These are phyloP conservation scores for Trichopria drosophilae DNA, from an alignment of 2,888 invertebrate genomes.

Conservation along the genomic window DNA sequence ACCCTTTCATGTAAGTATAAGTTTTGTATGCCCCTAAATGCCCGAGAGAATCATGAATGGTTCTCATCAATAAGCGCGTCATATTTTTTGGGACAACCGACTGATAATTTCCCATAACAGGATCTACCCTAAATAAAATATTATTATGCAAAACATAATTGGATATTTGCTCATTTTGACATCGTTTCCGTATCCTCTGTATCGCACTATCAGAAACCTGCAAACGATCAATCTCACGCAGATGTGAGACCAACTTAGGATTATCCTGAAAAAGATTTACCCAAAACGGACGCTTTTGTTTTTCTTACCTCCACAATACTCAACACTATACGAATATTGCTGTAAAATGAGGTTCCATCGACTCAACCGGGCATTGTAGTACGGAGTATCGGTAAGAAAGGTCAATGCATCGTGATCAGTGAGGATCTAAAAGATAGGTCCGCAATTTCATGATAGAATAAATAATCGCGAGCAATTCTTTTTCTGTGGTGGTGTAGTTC, in stretches of 20 bases:
- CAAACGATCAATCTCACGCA: too few relatives aligned
- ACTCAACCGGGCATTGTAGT: slow-evolving; percentile 36
- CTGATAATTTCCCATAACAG: not conserved
- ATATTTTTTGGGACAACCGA: not conserved
- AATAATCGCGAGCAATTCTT: slow-evolving; percentile 38
- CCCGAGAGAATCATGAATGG: not conserved
- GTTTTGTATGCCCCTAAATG: slow-evolving; percentile 3
- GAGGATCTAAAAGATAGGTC: slow-evolving; percentile 39
- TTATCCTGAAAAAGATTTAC: too few relatives aligned
- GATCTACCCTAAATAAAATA: too few relatives aligned
- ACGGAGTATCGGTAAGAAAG: too few relatives aligned
- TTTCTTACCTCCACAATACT: slow-evolving; percentile 37
- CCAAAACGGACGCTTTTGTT: too few relatives aligned
- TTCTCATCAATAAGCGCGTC: not conserved
- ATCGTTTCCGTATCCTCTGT: too few relatives aligned
- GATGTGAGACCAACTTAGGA: too few relatives aligned
- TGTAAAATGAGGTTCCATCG: slow-evolving; percentile 42
- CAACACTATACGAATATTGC: slow-evolving; percentile 37
- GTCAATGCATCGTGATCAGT: too few relatives aligned
- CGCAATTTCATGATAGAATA: slow-evolving; percentile 39
- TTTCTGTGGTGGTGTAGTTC: too few relatives aligned
- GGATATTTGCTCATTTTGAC: too few relatives aligned
- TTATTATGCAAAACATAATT: too few relatives aligned
- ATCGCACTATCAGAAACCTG: too few relatives aligned
- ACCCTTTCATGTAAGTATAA: not conserved